Conservation (phyloP, 2,113 vertebrate species). For the Alouatta palliata region DNA sequence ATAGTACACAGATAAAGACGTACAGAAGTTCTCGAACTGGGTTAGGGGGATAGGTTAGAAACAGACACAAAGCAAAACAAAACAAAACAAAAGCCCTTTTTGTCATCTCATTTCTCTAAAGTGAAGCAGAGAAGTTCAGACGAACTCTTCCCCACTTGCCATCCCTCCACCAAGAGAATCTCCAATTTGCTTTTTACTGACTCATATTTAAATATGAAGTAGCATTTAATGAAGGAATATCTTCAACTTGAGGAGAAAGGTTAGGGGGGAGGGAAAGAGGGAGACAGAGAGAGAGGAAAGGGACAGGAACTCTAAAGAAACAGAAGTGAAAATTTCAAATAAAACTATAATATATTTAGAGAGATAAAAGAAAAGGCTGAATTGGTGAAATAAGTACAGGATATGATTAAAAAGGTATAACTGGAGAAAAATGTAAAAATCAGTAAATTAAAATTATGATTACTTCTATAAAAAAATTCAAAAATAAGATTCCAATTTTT, state of each 20-base stretch:
- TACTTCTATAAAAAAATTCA: background rate
- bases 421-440: background rate
- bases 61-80: background rate
- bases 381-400: background rate
- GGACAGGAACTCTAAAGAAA: background rate
- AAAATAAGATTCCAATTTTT: background rate
- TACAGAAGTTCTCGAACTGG: background rate
- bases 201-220: background rate
- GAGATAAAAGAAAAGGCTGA: background rate
- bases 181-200: background rate
- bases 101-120: background rate
- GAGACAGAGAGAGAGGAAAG: background rate
- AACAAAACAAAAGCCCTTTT: background rate
- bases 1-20: background rate
- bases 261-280: background rate
- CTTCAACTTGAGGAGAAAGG: background rate
- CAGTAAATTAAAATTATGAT: conserved; percentile 26
- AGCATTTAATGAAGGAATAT: background rate
- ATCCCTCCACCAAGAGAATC: background rate
- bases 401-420: background rate
- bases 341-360: background rate
- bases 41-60: background rate
- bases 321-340: background rate
- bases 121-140: background rate
- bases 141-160: accelerated